Base-by-base conservation (phyloP, 2,113 vertebrate species). In the Ctenomys sociabilis region DNA sequence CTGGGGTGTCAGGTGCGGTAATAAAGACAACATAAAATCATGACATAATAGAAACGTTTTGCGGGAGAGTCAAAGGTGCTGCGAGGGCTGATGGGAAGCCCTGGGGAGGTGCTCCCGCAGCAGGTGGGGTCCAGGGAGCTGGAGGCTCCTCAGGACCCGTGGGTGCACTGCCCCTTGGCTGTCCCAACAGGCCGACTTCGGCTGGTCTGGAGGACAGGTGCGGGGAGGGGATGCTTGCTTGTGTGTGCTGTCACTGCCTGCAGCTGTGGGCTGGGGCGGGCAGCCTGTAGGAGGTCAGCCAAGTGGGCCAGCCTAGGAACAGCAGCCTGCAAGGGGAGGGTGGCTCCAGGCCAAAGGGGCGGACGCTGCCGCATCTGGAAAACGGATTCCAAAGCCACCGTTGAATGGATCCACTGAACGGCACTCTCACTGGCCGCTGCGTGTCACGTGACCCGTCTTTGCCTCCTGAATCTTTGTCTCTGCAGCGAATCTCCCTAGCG, bases 111-210 rank as follows among this genome's bases (percentile, higher is more conserved):
- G 17, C 11, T 30, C 54, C 6, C 8, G 1, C 30, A 37, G 57
- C 32, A 6, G 35, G 16, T 14, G 10, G 80, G 22, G 21, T 10
- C 32, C 22, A 26, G 5, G 32, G 43, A 52, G 11, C 24, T 14
- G 0, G 5, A 54, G 37, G 6, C 21, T 4, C 19, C n/a, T 37
- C 10, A 8, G 70, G n/a, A 28, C 13, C 17, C 8, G 0, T 30
- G 16, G 66, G 59, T 64, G 35, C 21, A 21, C 21, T 64, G 32
- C 64, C 35, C 54, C 16, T 52, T 37, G 32, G 43, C 13, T 84
- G 59, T 82, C 32, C 40, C 13, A 26, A 17, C 52, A 16, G 57
- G 54, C 54, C 16, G 13, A 45, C 3, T 16, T 40, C 30, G 37
- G 57, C 13, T 63, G 77, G 16, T 64, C 63, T 66, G 37, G 54